Percentiles rank a stretch among this genome's conserved stretches.
Conservation (phyloP, 2,888 invertebrate species). For the Amblyjoppa proteus region DNA sequence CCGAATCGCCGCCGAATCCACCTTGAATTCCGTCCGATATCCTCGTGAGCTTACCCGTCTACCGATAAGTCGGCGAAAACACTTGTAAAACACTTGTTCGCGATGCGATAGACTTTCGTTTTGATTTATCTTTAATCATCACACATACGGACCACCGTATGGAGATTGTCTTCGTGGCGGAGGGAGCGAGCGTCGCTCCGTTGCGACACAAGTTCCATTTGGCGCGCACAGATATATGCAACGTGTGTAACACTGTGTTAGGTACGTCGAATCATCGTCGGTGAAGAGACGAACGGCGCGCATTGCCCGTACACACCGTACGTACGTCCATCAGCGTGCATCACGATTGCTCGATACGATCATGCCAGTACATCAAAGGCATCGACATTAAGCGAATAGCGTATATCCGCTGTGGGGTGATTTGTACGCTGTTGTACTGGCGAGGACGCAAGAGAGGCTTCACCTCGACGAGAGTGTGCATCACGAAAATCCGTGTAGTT, state of each 20-base stretch:
- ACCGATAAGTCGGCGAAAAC: conserved; percentile 1
- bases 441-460: conserved; percentile 48
- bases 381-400: conserved; percentile 80
- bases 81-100: neutral
- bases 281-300: conserved; percentile 49
- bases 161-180: conserved; percentile 11
- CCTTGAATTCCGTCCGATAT: conserved; percentile 41
- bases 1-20: conserved; percentile 45
- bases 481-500: conserved; percentile 4
- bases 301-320: conserved; percentile 24
- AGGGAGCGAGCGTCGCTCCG: conserved; percentile 10
- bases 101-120: neutral
- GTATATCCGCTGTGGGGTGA: conserved; percentile 82
- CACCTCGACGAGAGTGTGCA: conserved; percentile 28
- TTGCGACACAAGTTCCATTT: conserved; percentile 6
- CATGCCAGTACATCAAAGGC: conserved; percentile 75
- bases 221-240: conserved; percentile 45
- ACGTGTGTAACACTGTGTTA: conserved; percentile 14
- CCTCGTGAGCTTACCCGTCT: neutral
- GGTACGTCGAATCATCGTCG: conserved; percentile 14
- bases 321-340: conserved; percentile 64
- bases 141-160: conserved; percentile 9
- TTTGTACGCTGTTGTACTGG: conserved; percentile 66
- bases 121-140: neutral
- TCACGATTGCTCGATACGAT: conserved; percentile 66